Evolutionary conservation across 64 coral and sea anemone genomes (phyloP), one percentile per base, ranked within the genome.

Genomic region (Pocillopora verrucosa): DNA sequence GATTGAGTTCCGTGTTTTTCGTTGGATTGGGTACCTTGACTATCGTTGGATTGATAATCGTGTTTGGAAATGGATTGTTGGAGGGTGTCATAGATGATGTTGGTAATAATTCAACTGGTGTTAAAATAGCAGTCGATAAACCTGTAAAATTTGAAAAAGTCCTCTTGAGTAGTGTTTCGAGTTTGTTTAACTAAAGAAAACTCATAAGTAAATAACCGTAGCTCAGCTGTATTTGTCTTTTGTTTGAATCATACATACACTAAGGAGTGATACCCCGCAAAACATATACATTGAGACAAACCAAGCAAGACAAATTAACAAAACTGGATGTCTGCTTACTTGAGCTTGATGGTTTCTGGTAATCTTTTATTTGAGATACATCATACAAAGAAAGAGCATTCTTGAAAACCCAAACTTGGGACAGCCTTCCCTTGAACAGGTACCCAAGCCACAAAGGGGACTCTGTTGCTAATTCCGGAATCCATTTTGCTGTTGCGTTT

Each of bases 391-490:
- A 70, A 19, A 85, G 65, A 11, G 82, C 69, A 16, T 26, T 36
- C 6, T 85, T 85, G 16, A 85, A 85, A 20, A 85, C 70, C 35
- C 65, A 85, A 72, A 85, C 17, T 22, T 85, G 64, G 7, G 82
- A 17, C 36, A 85, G 10, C 11, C 22, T 37, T 85, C 82, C 82
- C 34, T 85, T 85, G 35, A 85, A 85, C 41, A 85, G 82, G 14
- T 85, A 72, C 20, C 82, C 82, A 57, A 85, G 65, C 82, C 82
- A 85, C 22, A 85, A 85, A 72, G 51, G 38, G 38, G 67, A 85
- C 61, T 85, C 82, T 36, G 82, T 85, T 45, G 56, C 16, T 10
- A 85, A 45, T 37, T 85, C 24, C 9, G 36, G 36, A 64, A 25
- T 64, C 24, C 37, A 36, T 15, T 24, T 51, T 9, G 15, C 20